Evolutionary conservation across 2,113 vertebrate genomes (phyloP), one percentile per base, ranked within the genome.

Genomic region (Paedocypris sp.): DNA sequence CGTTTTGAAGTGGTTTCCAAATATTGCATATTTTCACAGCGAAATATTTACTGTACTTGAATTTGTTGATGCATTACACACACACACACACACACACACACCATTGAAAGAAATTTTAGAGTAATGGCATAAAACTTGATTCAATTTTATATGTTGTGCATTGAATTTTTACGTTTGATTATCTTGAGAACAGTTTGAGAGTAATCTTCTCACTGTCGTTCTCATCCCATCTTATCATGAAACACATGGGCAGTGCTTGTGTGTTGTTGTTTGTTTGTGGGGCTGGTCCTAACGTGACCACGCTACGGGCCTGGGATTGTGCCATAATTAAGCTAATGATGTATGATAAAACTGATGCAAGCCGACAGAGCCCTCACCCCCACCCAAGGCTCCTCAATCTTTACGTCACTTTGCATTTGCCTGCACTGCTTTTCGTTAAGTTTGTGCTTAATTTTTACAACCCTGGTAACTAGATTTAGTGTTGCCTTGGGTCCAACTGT

Each of bases 301-400:
- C 23, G 32, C n/a, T 46, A 46, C 56, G 48, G 33, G 18, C 63
- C 65, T 28, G 28, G 41, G 42, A 32, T 26, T 48, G 29, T 49
- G 48, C 52, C 36, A 36, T 70, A 66, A 72, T 72, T 64, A 68
- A 60, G 61, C 43, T 60, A 52, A 74, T 68, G 62, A 73, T 59
- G 53, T 61, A 43, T 48, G 29, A 46, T 43, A 50, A 32, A 41
- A 43, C 29, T 58, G 64, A 70, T 60, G 19, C 47, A 45, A 29
- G 15, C 20, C 31, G 58, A 62, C 51, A 26, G 46, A 50, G 11
- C 39, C 36, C 13, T 62, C 33, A 39, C 63, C 6, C 23, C 18
- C 46, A 52, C 39, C 51, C 39, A 46, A 39, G 52, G 54, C 45
- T 47, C 4, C 12, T 38, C n/a, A 46, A 35, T 52, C 32, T 23